These are phyloP conservation scores for Enteromius mattozi DNA, from an alignment of 2,797 vertebrate species.

Conservation along the genomic window DNA sequence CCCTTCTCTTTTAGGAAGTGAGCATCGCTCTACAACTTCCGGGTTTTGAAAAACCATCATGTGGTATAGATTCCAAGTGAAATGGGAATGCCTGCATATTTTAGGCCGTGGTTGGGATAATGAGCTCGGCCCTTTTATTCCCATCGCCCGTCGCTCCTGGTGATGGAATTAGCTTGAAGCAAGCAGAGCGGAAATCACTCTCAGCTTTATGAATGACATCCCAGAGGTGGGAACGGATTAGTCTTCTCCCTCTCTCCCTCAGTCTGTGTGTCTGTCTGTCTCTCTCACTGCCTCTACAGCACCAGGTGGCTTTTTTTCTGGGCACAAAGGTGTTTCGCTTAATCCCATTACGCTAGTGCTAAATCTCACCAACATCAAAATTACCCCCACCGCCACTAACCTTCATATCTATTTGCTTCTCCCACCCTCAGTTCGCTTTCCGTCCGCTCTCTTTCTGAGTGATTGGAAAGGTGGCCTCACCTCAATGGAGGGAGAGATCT, in stretches of 20 bases:
- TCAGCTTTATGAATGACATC: constrained; percentile 87
- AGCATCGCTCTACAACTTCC: background rate
- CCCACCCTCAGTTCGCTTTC: constrained; percentile 69
- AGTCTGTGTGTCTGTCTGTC: constrained; percentile 37
- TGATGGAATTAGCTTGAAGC: constrained; percentile 88
- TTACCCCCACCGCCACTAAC: constrained; percentile 77
- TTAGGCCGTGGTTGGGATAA: constrained; percentile 52
- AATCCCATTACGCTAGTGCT: constrained; percentile 91
- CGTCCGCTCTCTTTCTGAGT: constrained; percentile 88
- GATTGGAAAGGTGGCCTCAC: constrained; percentile 89
- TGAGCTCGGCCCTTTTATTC: constrained; percentile 68
- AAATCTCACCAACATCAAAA: constrained; percentile 93
- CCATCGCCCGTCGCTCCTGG: constrained; percentile 66
- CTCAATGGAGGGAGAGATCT: constrained; percentile 89
- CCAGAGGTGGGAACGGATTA: constrained; percentile 92
- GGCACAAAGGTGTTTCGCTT: constrained; percentile 89
- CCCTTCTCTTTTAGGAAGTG: constrained; percentile 10
- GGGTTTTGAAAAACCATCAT: constrained; percentile 49
- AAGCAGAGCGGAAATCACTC: constrained; percentile 84
- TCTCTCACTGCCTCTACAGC: constrained; percentile 72
- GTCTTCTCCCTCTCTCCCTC: constrained; percentile 67
- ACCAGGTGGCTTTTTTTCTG: constrained; percentile 85
- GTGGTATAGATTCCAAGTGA: constrained; percentile 26
- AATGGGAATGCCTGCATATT: constrained; percentile 45
- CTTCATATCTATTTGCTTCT: constrained; percentile 67